These are phyloP conservation scores for Cepaea hortensis DNA, from an alignment of 2,888 invertebrate species.

Conservation along the genomic window DNA sequence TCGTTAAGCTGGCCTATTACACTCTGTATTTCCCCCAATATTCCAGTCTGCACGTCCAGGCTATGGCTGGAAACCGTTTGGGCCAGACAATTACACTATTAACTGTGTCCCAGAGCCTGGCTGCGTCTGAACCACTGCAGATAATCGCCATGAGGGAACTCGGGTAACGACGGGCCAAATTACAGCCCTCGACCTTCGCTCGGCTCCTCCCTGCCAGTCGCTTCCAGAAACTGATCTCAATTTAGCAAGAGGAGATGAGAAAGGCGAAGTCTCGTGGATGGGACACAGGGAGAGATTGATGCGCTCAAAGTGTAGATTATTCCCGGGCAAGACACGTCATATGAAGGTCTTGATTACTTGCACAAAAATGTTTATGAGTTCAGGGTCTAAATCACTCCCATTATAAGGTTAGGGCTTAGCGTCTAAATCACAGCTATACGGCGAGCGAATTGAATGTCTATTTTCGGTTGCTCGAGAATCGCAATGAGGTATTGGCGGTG, in stretches of 20 bases:
- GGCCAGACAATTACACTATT: constrained; percentile 24
- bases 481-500: too few species aligned
- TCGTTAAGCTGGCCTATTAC: too few species aligned
- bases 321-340: too few species aligned
- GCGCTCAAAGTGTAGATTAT: not conserved
- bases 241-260: not conserved
- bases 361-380: too few species aligned
- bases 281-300: not conserved
- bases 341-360: too few species aligned
- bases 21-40: too few species aligned
- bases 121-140: not conserved
- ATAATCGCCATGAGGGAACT: not conserved
- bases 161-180: constrained; percentile 13
- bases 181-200: constrained; percentile 5
- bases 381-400: too few species aligned
- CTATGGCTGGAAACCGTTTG: not conserved
- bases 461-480: too few species aligned
- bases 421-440: too few species aligned
- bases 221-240: not conserved
- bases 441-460: too few species aligned
- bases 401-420: too few species aligned
- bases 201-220: not conserved
- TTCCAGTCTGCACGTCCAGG: too few species aligned
- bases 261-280: not conserved
- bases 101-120: constrained; percentile 3